Percentiles rank a stretch among this genome's conserved stretches.
Conservation (phyloP, 2,888 invertebrate species). For the Platycheirus rosarum region DNA sequence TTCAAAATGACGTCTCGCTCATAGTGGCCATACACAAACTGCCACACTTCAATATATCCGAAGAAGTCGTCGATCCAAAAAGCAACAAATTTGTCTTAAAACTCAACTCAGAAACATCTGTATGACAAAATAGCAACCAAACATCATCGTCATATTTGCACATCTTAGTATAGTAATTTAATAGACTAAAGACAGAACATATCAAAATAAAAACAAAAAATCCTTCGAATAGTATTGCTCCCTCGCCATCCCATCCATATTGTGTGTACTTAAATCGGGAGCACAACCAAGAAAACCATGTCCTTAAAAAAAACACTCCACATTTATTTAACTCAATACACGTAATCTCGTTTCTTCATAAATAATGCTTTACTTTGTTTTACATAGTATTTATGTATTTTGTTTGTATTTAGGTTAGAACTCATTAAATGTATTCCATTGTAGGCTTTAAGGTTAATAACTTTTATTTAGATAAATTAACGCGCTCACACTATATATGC, state of each 20-base stretch:
- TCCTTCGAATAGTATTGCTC: constrained; percentile 19
- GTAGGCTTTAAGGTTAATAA: constrained; percentile 27
- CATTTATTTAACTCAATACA: constrained; percentile 49
- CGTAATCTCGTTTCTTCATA: constrained; percentile 38
- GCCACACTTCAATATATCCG: constrained; percentile 97
- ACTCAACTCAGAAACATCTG: constrained; percentile 97
- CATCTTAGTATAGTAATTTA: constrained; percentile 78
- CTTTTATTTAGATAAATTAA: constrained; percentile 57
- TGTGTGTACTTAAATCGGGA: constrained; percentile 48
- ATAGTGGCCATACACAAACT: constrained; percentile 92
- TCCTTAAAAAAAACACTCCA: constrained; percentile 30
- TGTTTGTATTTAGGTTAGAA: constrained; percentile 59
- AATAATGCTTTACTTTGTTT: constrained; percentile 52
- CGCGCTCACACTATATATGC: constrained; percentile 65
- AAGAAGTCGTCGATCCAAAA: constrained; percentile 98
- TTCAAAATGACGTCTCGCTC: constrained; percentile 96
- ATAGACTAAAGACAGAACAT: constrained; percentile 49
- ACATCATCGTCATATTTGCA: constrained; percentile 82
- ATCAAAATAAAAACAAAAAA: constrained; percentile 46
- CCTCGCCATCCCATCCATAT: constrained; percentile 1
- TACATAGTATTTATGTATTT: constrained; percentile 4
- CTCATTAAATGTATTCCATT: constrained; percentile 60
- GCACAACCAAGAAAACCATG: constrained; percentile 25
- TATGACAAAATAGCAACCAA: constrained; percentile 86
- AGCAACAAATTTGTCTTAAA: constrained; percentile 96